Percentiles rank a stretch among this genome's conserved stretches.
phyloP scores from a whole-genome alignment of 1,140 invertebrate species.

The Pemphigus obesinymphae region DNA sequence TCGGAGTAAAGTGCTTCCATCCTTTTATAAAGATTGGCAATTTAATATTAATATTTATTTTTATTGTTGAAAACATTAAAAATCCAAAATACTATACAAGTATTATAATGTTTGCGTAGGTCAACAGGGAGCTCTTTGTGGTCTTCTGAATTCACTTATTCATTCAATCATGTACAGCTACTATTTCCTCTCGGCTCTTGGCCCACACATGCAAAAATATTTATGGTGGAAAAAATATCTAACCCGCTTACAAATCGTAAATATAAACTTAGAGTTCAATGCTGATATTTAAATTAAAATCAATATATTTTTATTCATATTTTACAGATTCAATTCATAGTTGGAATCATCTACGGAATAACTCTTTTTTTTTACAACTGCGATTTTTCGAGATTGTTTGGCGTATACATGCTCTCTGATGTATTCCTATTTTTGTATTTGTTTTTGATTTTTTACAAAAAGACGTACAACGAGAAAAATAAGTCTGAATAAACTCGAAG shows the following conservation, averaged over 20 bases:
- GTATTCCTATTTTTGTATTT: slow-evolving; percentile 40
- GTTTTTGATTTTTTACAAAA: slow-evolving; percentile 43
- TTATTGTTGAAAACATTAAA: too few relatives aligned
- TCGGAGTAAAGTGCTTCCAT: too few relatives aligned
- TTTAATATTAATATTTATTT: too few relatives aligned
- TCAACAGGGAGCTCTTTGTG: slow-evolving; percentile 8
- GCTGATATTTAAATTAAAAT: neutral
- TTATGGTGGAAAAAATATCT: slow-evolving; percentile 65
- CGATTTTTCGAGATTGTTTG: neutral
- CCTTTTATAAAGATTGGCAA: too few relatives aligned
- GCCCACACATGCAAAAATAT: slow-evolving; percentile 63
- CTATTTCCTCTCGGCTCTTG: slow-evolving; percentile 58
- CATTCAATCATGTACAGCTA: slow-evolving; percentile 55
- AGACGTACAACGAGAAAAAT: slow-evolving; percentile 38
- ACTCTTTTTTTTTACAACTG: too few relatives aligned
- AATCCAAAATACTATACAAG: too few relatives aligned
- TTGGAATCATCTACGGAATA: neutral
- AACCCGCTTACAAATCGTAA: slow-evolving; percentile 61
- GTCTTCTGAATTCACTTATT: slow-evolving; percentile 58
- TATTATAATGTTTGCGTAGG: too few relatives aligned
- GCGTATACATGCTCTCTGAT: slow-evolving; percentile 21
- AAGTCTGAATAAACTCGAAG: neutral
- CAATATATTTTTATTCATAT: neutral
- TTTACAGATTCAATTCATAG: neutral
- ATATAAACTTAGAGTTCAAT: slow-evolving; percentile 24